Base-by-base conservation (phyloP, 2,113 vertebrate genomes). In the Hypomesus transpacificus region DNA sequence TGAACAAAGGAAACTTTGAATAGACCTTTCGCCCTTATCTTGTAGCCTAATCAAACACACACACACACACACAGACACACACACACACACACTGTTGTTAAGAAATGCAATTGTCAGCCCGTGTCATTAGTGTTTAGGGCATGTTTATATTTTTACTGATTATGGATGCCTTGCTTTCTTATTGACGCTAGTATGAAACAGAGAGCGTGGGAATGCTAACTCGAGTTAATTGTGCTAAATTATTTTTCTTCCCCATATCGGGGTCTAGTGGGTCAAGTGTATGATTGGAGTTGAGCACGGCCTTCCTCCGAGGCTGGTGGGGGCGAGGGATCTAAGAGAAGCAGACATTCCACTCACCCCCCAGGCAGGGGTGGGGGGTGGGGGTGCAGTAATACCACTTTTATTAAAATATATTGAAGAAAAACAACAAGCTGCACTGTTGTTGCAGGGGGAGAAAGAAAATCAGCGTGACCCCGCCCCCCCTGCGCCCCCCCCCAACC, bases 401-500 rank as follows among this genome's bases (percentile, higher is more conserved):
- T 92, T 92, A 92, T 91, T 91, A 91, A 92, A 92, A 89, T 70
- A 89, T 85, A 87, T 80, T 87, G 85, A 89, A 85, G 80, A 83
- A 86, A 86, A 89, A 89, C 77, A 88, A 82, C 73, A 80, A 78
- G 56, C 71, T 74, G 62, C 59, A 18, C 71, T 71, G 71, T 74
- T 50, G 39, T 46, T 71, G 73, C 39, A 70, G 69, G 74, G 59
- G 78, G 75, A 70, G 77, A 59, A 56, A 81, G 75, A 71, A 82
- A 86, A 85, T 80, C 82, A 74, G 79, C 81, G 78, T 82, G 85
- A 86, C 75, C 39, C 63, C 69, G 69, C 67, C 67, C 65, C 64
- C 7, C 66, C 67, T 57, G 21, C 75, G 28, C 69, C 66, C 71
- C 73, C 69, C 66, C 62, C 5, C 14, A 14, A 61, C 14, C 39